These are phyloP conservation scores for Nasonia vitripennis DNA, from an alignment of 1,140 invertebrate genomes.

Conservation along the genomic window DNA sequence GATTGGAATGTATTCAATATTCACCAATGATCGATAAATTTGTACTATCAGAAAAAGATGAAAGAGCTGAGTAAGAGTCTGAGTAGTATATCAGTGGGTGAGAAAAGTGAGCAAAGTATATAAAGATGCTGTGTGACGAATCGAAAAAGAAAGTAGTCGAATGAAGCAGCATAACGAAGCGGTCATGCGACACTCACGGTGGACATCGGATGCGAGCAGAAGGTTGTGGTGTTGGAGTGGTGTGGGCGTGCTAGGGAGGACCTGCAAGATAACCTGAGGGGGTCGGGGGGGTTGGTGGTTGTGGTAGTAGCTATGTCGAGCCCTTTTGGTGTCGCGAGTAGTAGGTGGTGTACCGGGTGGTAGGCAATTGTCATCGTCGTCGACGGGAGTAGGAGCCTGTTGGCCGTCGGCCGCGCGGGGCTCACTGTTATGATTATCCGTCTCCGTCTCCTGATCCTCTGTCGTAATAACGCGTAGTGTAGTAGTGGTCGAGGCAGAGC, in stretches of 20 bases:
- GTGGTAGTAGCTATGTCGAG: neutral
- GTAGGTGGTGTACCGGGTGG: slow-evolving; percentile 20
- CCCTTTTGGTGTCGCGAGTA: neutral
- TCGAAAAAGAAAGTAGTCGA: neutral
- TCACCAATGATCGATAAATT: too few relatives aligned
- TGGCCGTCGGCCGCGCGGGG: neutral
- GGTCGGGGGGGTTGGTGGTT: slow-evolving; percentile 59
- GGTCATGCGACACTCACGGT: slow-evolving; percentile 83
- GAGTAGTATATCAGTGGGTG: neutral
- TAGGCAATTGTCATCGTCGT: slow-evolving; percentile 58
- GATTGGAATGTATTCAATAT: too few relatives aligned
- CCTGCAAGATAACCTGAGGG: slow-evolving; percentile 85
- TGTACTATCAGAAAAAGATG: too few relatives aligned
- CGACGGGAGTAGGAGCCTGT: slow-evolving; percentile 29
- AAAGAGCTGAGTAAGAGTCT: neutral
- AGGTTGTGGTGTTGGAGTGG: slow-evolving; percentile 80
- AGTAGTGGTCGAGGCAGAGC: neutral
- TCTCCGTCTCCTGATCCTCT: neutral
- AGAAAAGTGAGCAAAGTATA: slow-evolving; percentile 1
- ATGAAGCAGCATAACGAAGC: neutral
- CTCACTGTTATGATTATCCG: neutral
- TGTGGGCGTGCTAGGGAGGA: slow-evolving; percentile 80
- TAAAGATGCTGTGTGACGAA: neutral
- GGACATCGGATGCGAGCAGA: slow-evolving; percentile 81
- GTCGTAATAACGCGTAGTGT: slow-evolving; percentile 19